These are phyloP conservation scores for Malurus splendens DNA, from an alignment of 2,797 vertebrate species.

Conservation along the genomic window DNA sequence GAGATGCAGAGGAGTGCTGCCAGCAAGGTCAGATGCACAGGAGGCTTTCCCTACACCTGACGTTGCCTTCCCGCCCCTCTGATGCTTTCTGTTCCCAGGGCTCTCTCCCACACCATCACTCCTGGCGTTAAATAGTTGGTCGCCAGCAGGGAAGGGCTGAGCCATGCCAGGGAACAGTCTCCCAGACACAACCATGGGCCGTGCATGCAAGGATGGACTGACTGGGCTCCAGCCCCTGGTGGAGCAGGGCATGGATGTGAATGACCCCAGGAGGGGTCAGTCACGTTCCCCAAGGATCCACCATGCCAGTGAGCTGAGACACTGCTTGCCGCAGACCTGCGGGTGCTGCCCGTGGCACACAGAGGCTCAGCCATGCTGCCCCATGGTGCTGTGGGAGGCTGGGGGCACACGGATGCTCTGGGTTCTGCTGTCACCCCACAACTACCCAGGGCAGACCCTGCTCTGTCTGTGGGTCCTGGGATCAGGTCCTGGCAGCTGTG, in stretches of 20 bases:
- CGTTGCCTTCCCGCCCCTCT: background rate
- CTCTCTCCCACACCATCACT: accelerated
- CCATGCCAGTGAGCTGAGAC: background rate
- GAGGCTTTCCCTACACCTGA: background rate
- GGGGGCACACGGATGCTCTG: accelerated
- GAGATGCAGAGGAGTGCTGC: background rate
- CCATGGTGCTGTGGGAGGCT: accelerated
- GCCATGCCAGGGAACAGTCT: background rate
- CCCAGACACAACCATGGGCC: accelerated
- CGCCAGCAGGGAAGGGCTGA: background rate
- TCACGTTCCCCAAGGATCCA: background rate
- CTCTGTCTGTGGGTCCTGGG: background rate
- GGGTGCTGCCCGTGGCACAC: accelerated
- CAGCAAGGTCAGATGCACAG: background rate
- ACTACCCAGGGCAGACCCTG: background rate
- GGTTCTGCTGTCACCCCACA: accelerated
- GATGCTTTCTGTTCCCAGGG: background rate
- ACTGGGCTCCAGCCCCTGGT: background rate
- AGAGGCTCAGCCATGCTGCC: background rate
- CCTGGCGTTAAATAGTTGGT: background rate
- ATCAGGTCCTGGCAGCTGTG: background rate
- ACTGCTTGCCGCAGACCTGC: accelerated
- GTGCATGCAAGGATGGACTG: background rate
- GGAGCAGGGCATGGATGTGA: background rate
- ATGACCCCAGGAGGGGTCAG: background rate